phyloP scores from a whole-genome alignment of 2,888 invertebrate species.

The Portevinia maculata region DNA sequence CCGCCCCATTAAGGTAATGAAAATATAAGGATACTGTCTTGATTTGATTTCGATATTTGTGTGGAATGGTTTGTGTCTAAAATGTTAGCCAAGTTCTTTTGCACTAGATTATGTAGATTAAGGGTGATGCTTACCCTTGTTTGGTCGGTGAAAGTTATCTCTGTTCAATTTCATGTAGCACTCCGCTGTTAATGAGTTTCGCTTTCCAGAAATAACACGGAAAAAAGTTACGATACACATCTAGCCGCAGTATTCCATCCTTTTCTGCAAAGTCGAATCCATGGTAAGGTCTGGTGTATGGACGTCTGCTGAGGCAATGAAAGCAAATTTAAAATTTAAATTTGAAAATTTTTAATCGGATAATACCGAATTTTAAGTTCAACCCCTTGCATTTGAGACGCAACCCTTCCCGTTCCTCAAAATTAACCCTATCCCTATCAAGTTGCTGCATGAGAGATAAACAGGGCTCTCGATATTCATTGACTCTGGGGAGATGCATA shows the following conservation, averaged over 20 bases:
- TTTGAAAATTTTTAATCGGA: slow-evolving; percentile 69
- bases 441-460: slow-evolving; percentile 21
- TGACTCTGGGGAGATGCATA: slow-evolving; percentile 46
- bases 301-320: slow-evolving; percentile 58
- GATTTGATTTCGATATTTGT: slow-evolving; percentile 67
- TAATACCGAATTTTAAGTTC: slow-evolving; percentile 55
- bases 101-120: slow-evolving; percentile 48
- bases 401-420: slow-evolving; percentile 33
- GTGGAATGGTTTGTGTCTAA: slow-evolving; percentile 4
- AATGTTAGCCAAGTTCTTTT: slow-evolving; percentile 33
- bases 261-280: not conserved
- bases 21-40: slow-evolving; percentile 58
- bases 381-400: slow-evolving; percentile 46
- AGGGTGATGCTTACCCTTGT: slow-evolving; percentile 5
- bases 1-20: slow-evolving; percentile 58
- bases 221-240: slow-evolving; percentile 42
- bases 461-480: slow-evolving; percentile 58
- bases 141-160: slow-evolving; percentile 11
- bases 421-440: slow-evolving; percentile 54
- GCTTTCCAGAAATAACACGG: slow-evolving; percentile 33
- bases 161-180: slow-evolving; percentile 36
- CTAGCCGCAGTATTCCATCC: slow-evolving; percentile 16
- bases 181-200: slow-evolving; percentile 43
- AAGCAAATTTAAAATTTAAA: slow-evolving; percentile 63
- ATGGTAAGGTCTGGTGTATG: slow-evolving; percentile 3